Base-by-base conservation (phyloP, 1,140 invertebrate species). In the Drosophila kohkoa region DNA sequence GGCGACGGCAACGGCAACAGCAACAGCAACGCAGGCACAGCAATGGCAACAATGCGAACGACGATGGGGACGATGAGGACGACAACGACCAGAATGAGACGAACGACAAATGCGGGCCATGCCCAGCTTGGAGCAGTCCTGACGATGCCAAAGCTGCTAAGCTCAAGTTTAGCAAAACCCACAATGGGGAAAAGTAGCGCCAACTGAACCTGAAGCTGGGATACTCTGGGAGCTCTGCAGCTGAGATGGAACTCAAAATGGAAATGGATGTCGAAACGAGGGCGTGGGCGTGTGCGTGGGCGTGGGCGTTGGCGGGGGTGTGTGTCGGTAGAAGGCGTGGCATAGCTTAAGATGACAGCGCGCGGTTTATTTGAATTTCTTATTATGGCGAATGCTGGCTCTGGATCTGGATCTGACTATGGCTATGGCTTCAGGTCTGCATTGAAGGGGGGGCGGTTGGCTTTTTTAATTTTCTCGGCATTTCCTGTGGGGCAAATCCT, bases 321-420 rank as follows among this genome's bases (percentile, higher is more conserved):
- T 25, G 20, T 45, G 64, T 51, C 63, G 48, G 79, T 76, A 43
- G 72, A 48, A 77, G 83, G 85, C 86, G 86, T 89, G 86, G 85
- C 78, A 89, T 76, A 81, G 85, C 86, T 90, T 89, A 89, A 89
- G 86, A 89, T 89, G 85, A 89, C 85, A 89, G 85, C 85, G 75
- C 81, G 85, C 85, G 85, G 85, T 90, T 89, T 90, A 89, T 89
- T 89, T 89, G 85, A 90, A 89, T 89, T 89, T 89, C 86, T 90
- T 89, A 89, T 89, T 89, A 89, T 76, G 81, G 68, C 64, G 71
- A 52, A 67, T 38, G 54, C 66, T 68, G 49, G 13, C 8, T 16
- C 46, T 38, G 35, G 7, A 38, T 8, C 35, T 38, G 35, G 7
- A 38, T 8, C 35, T 11, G 35, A 8, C 35, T 38, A 25, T 8